Percentiles rank a stretch among this genome's conserved stretches.
Conservation (phyloP, 1,140 invertebrate genomes). For the Drosophila micromelanica region DNA sequence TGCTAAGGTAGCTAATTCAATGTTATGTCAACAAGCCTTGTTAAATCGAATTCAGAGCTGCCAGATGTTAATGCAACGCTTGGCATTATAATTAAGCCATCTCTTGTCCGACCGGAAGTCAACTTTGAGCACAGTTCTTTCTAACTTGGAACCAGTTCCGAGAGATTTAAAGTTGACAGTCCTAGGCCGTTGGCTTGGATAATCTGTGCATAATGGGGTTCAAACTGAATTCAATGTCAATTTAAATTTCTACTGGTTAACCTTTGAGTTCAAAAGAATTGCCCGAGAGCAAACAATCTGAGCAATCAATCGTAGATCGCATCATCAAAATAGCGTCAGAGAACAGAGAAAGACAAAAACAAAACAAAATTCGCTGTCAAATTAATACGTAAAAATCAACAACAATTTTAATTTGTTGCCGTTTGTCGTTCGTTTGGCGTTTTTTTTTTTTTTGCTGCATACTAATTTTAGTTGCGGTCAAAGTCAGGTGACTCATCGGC, state of each 20-base stretch:
- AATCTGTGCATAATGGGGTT: background rate
- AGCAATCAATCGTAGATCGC: constrained; percentile 22
- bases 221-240: constrained; percentile 2
- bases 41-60: background rate
- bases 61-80: constrained; percentile 25
- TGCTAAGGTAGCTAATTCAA: constrained; percentile 36
- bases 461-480: constrained; percentile 82
- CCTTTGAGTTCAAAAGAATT: constrained; percentile 28
- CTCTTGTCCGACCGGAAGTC: constrained; percentile 33
- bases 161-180: background rate
- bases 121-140: constrained; percentile 1
- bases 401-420: constrained; percentile 48
- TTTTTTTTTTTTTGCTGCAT: constrained; percentile 47
- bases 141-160: constrained; percentile 32
- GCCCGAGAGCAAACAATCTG: constrained; percentile 20
- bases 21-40: constrained; percentile 46
- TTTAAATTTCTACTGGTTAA: constrained; percentile 41
- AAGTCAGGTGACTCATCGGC: constrained; percentile 72
- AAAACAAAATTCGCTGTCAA: constrained; percentile 32
- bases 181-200: constrained; percentile 2
- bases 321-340: constrained; percentile 13
- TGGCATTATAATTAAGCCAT: constrained; percentile 19
- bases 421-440: constrained; percentile 36
- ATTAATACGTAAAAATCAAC: constrained; percentile 51
- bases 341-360: constrained; percentile 11